Conservation (phyloP, 2,113 vertebrate genomes). For the Panthera uncia region DNA sequence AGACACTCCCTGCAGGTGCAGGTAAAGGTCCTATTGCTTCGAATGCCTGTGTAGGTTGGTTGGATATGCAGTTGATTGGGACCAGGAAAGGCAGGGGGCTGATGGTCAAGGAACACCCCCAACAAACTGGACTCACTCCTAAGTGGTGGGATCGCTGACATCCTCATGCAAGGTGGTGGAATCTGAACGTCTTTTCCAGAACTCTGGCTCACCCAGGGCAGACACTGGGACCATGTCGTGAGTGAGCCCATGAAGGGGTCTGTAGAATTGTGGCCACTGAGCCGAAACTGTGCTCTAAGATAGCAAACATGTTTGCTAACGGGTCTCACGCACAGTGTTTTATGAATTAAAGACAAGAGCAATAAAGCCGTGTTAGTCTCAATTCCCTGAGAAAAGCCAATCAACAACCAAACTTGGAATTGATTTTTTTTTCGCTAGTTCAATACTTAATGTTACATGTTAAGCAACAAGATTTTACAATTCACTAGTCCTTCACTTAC, state of each 20-base stretch:
- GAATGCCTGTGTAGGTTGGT: neutral
- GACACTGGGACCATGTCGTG: neutral
- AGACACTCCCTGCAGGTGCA: neutral
- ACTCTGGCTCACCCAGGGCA: neutral
- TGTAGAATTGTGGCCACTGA: neutral
- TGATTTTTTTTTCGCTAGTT: conserved; percentile 81
- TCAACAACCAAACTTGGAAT: conserved; percentile 79
- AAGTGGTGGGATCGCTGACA: too few relatives aligned
- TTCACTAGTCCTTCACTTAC: conserved; percentile 83
- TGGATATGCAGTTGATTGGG: neutral
- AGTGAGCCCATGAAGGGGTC: neutral
- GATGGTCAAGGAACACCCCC: neutral
- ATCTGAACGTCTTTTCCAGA: neutral
- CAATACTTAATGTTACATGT: conserved; percentile 83
- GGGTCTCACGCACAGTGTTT: neutral
- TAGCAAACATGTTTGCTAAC: neutral
- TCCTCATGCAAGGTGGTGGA: fast-evolving
- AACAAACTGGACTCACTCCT: neutral
- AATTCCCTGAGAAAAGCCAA: conserved; percentile 80
- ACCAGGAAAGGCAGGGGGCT: neutral
- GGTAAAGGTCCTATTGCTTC: neutral
- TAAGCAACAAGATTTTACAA: conserved; percentile 84
- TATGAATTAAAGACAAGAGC: conserved; percentile 70
- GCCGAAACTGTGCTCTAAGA: neutral
- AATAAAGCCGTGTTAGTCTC: conserved; percentile 66